phyloP scores from a whole-genome alignment of 2,888 invertebrate genomes.

The Chrysomela aeneicollis region DNA sequence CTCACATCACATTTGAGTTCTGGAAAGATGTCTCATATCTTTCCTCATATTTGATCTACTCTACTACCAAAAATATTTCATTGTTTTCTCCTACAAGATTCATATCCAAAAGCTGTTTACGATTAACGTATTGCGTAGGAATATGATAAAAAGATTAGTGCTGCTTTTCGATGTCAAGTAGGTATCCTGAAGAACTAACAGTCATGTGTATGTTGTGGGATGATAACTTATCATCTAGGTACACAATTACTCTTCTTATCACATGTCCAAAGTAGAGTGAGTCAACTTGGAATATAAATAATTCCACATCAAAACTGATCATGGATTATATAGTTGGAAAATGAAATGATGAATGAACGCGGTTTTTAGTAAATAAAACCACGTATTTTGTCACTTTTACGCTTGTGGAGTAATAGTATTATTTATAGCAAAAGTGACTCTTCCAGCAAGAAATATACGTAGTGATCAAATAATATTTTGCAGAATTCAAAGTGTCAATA shows the following conservation, averaged over 20 bases:
- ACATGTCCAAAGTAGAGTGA: not conserved
- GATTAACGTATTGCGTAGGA: not conserved
- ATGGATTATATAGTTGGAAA: not conserved
- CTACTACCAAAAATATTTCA: too few species aligned
- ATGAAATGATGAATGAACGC: constrained; percentile 1
- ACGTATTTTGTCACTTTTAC: not conserved
- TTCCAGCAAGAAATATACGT: too few species aligned
- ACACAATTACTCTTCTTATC: not conserved
- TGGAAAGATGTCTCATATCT: too few species aligned
- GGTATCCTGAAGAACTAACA: not conserved
- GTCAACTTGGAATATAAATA: constrained; percentile 1
- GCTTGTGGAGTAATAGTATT: too few species aligned
- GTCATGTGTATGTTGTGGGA: not conserved
- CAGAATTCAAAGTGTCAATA: too few species aligned
- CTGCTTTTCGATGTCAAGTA: not conserved
- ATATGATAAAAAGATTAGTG: not conserved
- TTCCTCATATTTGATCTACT: too few species aligned
- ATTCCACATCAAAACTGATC: not conserved
- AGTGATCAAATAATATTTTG: too few species aligned
- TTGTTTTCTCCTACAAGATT: not conserved
- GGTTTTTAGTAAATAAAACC: not conserved
- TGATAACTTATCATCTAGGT: constrained; percentile 1
- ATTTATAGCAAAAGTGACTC: too few species aligned
- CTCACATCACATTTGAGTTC: too few species aligned
- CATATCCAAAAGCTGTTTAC: not conserved